phyloP scores from a whole-genome alignment of 2,113 vertebrate species.

The Tor tambroides region DNA sequence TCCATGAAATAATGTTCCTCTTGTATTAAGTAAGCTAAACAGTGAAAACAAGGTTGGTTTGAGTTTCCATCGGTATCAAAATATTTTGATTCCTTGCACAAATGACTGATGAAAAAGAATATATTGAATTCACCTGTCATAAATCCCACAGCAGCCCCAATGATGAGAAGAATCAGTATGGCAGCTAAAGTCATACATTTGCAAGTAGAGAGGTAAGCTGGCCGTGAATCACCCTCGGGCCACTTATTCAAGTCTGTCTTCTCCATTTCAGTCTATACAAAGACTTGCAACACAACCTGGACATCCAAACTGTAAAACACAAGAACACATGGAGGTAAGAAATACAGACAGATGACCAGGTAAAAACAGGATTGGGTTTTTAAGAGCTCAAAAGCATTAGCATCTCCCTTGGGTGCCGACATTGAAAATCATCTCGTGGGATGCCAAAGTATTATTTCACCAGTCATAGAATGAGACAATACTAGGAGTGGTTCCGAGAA shows the following conservation, averaged over 20 bases:
- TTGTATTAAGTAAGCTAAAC: slow-evolving; percentile 71
- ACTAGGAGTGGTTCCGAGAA: slow-evolving; percentile 25
- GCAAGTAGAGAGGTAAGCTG: slow-evolving; percentile 52
- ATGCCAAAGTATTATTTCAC: slow-evolving; percentile 16
- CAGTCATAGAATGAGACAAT: slow-evolving; percentile 10
- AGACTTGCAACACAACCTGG: slow-evolving; percentile 45
- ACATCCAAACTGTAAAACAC: slow-evolving; percentile 46
- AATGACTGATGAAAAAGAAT: not conserved
- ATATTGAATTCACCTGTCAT: slow-evolving; percentile 67
- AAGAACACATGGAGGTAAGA: not conserved
- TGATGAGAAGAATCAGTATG: slow-evolving; percentile 68
- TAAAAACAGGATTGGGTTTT: not conserved
- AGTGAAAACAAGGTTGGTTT: not conserved
- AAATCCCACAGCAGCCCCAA: slow-evolving; percentile 71
- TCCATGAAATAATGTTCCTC: slow-evolving; percentile 77
- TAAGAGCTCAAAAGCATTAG: not conserved
- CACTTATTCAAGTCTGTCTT: slow-evolving; percentile 68
- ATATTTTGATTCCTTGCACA: not conserved
- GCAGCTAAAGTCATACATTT: slow-evolving; percentile 55
- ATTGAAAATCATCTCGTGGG: slow-evolving; percentile 30
- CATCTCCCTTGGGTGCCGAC: not conserved
- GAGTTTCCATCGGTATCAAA: not conserved
- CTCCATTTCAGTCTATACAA: slow-evolving; percentile 66
- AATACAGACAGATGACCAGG: not conserved
- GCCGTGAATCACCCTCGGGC: slow-evolving; percentile 51